Evolutionary conservation across 2,797 vertebrate species (phyloP), one percentile per base, ranked within the genome.

Genomic region (Silurus lanzhouensis): DNA sequence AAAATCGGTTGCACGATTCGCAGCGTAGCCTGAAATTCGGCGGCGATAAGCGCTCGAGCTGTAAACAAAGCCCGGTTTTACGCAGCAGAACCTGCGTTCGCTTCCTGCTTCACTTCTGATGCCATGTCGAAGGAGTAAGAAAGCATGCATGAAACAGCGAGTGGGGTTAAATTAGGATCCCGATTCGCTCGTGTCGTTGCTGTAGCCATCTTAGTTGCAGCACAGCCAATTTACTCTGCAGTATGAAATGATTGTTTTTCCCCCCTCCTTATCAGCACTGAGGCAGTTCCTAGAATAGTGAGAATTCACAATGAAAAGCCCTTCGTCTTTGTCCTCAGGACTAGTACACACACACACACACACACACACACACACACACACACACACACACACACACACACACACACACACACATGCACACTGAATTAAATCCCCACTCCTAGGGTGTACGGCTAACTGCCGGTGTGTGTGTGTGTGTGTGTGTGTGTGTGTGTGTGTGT

Each of bases 391-490:
- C 68, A 57, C 68, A 57, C 68, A 38, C 81, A 63, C 74, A 76
- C 78, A 31, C 82, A 46, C 84, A 60, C 85, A 57, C 83, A 81
- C 71, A 38, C 75, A 38, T 64, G 82, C 76, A 52, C 63, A 67
- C 91, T 91, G 94, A 94, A 95, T 96, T 95, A 93, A 94, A 95
- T 94, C 94, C 85, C 93, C 89, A 91, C 93, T 95, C 93, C 94
- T 93, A 92, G 92, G 93, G 93, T 93, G 92, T 93, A 92, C 92
- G 91, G 92, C 94, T 95, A 94, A 93, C 91, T 92, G 92, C 91
- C 88, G 91, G 92, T 66, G 63, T 64, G 8, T 64, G 19, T 63
- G 22, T n/a, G 20, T 63, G 61, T 63, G 63, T 64, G 72, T 55
- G 72, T 55, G 72, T 17, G 55, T 17, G 71, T 7, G 44, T 52